Evolutionary conservation across 2,797 vertebrate species (phyloP).

Genomic region (Molossus alvarezi): DNA sequence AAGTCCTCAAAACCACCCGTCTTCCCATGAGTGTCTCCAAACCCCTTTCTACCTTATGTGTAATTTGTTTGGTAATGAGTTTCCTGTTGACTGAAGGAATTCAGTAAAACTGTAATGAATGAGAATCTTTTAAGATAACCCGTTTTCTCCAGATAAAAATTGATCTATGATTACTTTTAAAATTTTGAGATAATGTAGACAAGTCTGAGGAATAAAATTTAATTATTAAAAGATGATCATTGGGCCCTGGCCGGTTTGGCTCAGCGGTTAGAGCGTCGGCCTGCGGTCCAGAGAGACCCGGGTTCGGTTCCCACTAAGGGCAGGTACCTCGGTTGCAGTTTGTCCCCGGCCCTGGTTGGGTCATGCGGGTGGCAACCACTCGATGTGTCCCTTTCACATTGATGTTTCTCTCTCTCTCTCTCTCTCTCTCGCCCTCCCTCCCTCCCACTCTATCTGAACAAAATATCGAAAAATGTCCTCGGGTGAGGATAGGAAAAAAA

Average conservation of each 20-base stretch:
- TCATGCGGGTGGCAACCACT: too few species aligned
- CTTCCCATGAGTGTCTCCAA: neutral
- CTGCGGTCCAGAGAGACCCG: too few species aligned
- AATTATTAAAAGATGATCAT: neutral
- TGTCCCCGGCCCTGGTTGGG: too few species aligned
- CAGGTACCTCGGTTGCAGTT: too few species aligned
- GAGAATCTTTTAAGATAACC: neutral
- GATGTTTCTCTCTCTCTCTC: too few species aligned
- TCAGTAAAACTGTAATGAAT: neutral
- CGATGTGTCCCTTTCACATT: too few species aligned
- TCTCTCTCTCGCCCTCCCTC: too few species aligned
- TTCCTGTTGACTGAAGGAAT: neutral
- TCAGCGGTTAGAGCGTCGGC: too few species aligned
- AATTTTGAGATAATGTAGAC: neutral
- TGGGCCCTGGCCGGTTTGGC: neutral
- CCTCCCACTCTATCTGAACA: too few species aligned
- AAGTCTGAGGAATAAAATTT: constrained; percentile 19
- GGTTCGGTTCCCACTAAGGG: too few species aligned
- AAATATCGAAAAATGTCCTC: too few species aligned
- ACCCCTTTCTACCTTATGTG: neutral
- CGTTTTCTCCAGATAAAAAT: neutral
- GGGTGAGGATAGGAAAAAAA: too few species aligned
- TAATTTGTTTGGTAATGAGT: neutral
- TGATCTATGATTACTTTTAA: neutral
- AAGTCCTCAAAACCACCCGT: neutral